Conservation (phyloP, 2,797 vertebrate species). For the Hapalemur alaotrensis region DNA sequence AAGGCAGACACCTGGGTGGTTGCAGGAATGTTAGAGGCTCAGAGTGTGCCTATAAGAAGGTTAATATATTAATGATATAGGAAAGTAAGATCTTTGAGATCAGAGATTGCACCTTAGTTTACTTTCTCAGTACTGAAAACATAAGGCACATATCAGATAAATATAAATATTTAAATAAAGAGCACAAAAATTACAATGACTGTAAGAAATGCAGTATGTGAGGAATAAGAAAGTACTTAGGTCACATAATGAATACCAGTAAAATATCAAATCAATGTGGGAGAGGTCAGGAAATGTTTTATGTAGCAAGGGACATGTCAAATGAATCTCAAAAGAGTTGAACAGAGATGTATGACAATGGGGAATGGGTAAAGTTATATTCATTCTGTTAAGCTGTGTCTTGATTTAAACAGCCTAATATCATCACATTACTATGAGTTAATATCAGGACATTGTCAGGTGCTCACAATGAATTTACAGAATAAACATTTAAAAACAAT, state of each 20-base stretch:
- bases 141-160: background rate
- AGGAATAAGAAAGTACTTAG: background rate
- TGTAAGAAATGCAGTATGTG: background rate
- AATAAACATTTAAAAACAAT: conserved; percentile 15
- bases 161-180: conserved; percentile 4
- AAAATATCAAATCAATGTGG: background rate
- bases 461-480: background rate
- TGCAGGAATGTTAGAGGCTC: background rate
- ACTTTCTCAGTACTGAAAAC: background rate
- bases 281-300: background rate
- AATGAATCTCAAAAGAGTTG: background rate
- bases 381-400: background rate
- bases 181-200: background rate
- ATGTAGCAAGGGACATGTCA: background rate
- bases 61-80: background rate
- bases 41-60: background rate
- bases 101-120: background rate
- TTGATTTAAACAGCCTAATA: background rate
- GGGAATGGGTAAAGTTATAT: background rate
- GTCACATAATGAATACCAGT: background rate
- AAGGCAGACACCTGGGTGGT: background rate
- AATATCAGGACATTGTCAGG: background rate
- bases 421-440: background rate
- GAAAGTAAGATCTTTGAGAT: background rate
- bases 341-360: background rate